Percentiles rank a stretch among this genome's conserved stretches.
Evolutionary conservation across 1,140 invertebrate genomes (phyloP).

Genomic region (Heliothis subflexa): DNA sequence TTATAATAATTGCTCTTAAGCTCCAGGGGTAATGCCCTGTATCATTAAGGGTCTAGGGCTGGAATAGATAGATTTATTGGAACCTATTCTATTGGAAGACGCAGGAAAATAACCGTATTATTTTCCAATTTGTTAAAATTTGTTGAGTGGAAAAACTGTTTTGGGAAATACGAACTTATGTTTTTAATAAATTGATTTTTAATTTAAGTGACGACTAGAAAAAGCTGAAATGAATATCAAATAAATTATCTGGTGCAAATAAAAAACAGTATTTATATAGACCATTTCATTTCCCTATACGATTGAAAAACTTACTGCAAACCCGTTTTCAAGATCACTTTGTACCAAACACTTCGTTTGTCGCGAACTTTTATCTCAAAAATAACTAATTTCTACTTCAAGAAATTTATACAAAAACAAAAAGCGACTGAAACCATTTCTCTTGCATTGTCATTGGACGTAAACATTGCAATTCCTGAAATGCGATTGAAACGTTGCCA

Average conservation of each 20-base stretch:
- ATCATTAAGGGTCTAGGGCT: slow-evolving; percentile 40
- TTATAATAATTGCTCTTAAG: slow-evolving; percentile 62
- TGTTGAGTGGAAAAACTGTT: slow-evolving; percentile 15
- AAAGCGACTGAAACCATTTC: slow-evolving; percentile 2
- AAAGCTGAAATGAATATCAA: too few relatives aligned
- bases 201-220: not conserved
- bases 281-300: too few relatives aligned
- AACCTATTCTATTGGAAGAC: slow-evolving; percentile 45
- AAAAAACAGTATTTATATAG: too few relatives aligned
- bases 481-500: slow-evolving; percentile 44
- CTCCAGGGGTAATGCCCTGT: slow-evolving; percentile 55
- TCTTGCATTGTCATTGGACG: slow-evolving; percentile 35
- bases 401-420: not conserved
- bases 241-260: too few relatives aligned
- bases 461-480: slow-evolving; percentile 41
- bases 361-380: not conserved
- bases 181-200: not conserved
- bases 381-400: slow-evolving; percentile 10
- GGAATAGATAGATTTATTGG: slow-evolving; percentile 62
- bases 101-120: slow-evolving; percentile 16
- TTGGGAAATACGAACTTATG: not conserved
- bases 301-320: not conserved
- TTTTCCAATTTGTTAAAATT: slow-evolving; percentile 2
- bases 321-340: too few relatives aligned
- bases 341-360: too few relatives aligned